Evolutionary conservation across 1,140 invertebrate genomes (phyloP), one percentile per base, ranked within the genome.

Genomic region (Lordiphosa clarofinis): DNA sequence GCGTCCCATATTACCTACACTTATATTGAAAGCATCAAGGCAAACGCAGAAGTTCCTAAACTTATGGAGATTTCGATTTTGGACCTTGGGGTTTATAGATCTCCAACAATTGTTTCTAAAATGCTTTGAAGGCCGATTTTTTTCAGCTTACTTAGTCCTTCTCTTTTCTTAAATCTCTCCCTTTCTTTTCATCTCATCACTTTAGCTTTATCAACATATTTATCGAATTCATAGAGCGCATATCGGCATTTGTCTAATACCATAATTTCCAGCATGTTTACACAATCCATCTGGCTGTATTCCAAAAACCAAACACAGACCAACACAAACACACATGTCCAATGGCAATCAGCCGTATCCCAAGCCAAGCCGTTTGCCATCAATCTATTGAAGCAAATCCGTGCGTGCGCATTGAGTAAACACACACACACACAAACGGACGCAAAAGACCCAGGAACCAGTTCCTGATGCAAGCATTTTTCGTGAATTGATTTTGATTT

Each of bases 241-340:
- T 28, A 28, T 28, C 43, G 43, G 4, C 15, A 21, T n/a, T 28
- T 46, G 43, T 8, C 67, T 78, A 82, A 78, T 84, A 62, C 78
- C 78, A 82, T 82, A 84, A 82, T 82, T 84, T 82, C 68, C 49
- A 74, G 33, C 73, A 58, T 87, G 79, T 87, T 87, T 87, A 87
- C 86, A 86, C 75, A 87, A 86, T 87, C 79, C 86, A 87, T 87
- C 86, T 87, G 86, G 81, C 86, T 81, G 64, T 75, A 87, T 87
- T 81, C 61, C 47, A 63, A 49, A 48, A 63, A 65, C 56, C 49
- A 73, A 62, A 68, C 70, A 67, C 56, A 73, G 46, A 73, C 43
- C 24, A 28, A 28, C 24, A 28, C 44, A 65, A 60, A 57, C 57
- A 66, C 31, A 70, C 55, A 72, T 69, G 74, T 65, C 58, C 70